Percentiles rank a stretch among this genome's conserved stretches.
Evolutionary conservation across 2,797 vertebrate genomes (phyloP).

Genomic region (Hemitrygon akajei): DNA sequence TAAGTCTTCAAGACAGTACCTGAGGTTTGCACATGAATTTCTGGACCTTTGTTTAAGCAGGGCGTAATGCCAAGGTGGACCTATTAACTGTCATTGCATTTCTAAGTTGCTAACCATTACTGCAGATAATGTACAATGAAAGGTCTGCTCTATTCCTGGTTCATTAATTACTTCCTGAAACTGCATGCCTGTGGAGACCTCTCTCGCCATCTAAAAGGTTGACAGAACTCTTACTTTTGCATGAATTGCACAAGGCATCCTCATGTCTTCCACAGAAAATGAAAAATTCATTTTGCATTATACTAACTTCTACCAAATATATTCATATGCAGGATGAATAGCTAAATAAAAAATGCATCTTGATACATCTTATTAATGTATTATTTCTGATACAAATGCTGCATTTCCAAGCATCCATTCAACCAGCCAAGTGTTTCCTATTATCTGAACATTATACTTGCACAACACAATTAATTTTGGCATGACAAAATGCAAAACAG

Average conservation of each 20-base stretch:
- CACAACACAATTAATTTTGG: neutral
- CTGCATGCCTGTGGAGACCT: neutral
- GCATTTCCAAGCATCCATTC: neutral
- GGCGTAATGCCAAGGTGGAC: no score
- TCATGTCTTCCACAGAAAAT: neutral
- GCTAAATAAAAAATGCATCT: neutral
- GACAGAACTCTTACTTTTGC: neutral
- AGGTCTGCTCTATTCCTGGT: neutral
- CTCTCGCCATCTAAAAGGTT: neutral
- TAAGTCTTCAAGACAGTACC: neutral
- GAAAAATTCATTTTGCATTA: neutral
- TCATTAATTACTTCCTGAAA: constrained; percentile 8
- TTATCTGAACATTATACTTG: neutral
- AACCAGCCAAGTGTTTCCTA: constrained; percentile 9
- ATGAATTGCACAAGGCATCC: constrained; percentile 9
- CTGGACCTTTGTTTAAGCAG: neutral
- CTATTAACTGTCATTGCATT: neutral
- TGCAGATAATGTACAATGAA: constrained; percentile 15
- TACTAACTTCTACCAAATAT: neutral
- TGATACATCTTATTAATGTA: neutral
- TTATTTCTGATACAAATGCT: constrained; percentile 9
- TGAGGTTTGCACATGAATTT: neutral
- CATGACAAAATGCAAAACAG: constrained; percentile 10
- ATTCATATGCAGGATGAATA: neutral
- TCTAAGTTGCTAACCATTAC: neutral